Evolutionary conservation across 2,888 invertebrate genomes (phyloP).

Genomic region (Nymphalis polychloros): DNA sequence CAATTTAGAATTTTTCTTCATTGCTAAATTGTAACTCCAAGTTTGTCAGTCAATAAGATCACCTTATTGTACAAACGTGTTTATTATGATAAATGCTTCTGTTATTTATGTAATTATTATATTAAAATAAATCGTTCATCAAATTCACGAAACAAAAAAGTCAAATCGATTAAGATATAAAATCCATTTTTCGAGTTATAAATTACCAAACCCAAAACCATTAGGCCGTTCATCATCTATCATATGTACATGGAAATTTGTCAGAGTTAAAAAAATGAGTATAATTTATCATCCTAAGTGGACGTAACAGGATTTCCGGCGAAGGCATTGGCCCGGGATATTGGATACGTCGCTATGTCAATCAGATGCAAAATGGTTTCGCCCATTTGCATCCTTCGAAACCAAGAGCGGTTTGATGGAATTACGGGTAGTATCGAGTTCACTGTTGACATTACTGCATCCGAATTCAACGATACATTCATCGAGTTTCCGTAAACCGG

Average conservation of each 20-base stretch:
- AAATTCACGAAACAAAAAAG: neutral
- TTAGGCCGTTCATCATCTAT: slow-evolving; percentile 24
- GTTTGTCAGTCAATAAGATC: no score
- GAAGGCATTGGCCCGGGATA: slow-evolving; percentile 30
- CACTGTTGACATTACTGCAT: slow-evolving; percentile 1
- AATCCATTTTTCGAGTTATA: slow-evolving; percentile 20
- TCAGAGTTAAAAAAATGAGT: slow-evolving; percentile 40
- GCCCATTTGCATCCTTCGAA: slow-evolving; percentile 1
- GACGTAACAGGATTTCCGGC: slow-evolving; percentile 27
- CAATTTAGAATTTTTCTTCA: no score
- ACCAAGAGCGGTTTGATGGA: neutral
- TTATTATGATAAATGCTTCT: no score
- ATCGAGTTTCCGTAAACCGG: no score
- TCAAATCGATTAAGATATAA: neutral
- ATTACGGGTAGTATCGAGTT: slow-evolving; percentile 4
- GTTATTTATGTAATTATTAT: no score
- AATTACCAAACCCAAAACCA: slow-evolving; percentile 20
- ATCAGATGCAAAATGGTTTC: slow-evolving; percentile 22
- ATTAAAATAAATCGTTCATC: neutral
- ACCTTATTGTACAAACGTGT: no score
- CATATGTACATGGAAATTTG: slow-evolving; percentile 36
- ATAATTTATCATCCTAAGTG: slow-evolving; percentile 41
- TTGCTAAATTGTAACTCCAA: no score
- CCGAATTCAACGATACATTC: no score
- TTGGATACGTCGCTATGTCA: slow-evolving; percentile 32